Evolutionary conservation across 2,797 vertebrate genomes (phyloP).

Genomic region (Anabacerthia variegaticeps): DNA sequence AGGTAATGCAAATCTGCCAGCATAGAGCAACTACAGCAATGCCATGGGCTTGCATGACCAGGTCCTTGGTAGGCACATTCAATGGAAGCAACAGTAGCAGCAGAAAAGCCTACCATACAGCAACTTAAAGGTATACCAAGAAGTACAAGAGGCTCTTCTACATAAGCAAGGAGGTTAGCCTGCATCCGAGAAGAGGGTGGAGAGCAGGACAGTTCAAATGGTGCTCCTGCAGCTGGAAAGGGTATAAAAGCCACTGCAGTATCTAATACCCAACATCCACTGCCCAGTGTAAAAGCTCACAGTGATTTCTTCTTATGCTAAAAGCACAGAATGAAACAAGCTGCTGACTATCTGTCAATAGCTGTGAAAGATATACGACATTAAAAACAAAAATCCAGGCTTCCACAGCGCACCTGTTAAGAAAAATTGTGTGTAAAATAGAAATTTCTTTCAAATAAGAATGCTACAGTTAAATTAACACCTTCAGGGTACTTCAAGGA

Average conservation of each 20-base stretch:
- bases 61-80: neutral
- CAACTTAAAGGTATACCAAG: neutral
- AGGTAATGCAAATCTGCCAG: neutral
- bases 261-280: neutral
- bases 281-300: neutral
- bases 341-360: neutral
- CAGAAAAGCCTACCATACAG: neutral
- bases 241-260: neutral
- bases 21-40: neutral
- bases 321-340: neutral
- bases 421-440: neutral
- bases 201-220: accelerated
- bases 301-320: neutral
- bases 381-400: neutral
- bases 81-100: neutral
- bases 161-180: neutral
- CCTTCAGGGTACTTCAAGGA: neutral
- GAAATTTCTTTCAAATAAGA: neutral
- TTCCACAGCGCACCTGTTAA: neutral
- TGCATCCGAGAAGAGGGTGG: neutral
- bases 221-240: neutral
- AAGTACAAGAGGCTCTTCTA: neutral
- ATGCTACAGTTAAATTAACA: neutral
- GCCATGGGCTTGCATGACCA: neutral
- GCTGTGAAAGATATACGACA: neutral